A percentile compares a stretch with the other conserved stretches of the same genome.
Conservation (phyloP, 2,113 vertebrate genomes). For the Chauna torquata region DNA sequence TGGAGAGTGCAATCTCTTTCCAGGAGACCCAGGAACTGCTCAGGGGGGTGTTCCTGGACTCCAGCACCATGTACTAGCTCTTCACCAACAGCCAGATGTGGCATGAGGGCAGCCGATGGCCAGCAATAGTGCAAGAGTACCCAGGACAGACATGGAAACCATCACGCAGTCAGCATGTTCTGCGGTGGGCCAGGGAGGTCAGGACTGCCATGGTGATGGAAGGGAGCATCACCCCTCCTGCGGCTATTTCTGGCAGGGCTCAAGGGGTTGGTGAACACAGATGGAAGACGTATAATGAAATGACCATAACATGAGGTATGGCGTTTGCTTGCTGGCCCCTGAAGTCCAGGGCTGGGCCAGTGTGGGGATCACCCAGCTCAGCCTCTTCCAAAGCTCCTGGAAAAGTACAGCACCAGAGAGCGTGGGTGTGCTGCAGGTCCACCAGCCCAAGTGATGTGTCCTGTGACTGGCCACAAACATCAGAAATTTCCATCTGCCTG, state of each 20-base stretch:
- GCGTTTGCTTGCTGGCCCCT: background rate
- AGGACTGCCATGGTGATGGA: background rate
- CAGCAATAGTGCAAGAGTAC: background rate
- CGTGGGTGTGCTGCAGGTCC: rapidly evolving
- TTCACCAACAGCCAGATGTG: background rate
- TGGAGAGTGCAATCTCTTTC: background rate
- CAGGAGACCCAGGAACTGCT: background rate
- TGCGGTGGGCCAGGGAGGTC: background rate
- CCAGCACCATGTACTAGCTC: background rate
- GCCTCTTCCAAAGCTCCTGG: background rate
- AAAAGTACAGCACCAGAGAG: background rate
- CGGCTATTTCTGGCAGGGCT: background rate
- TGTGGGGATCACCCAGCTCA: background rate
- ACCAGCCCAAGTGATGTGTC: background rate
- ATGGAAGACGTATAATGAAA: background rate
- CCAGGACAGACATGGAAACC: background rate
- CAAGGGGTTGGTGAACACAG: background rate
- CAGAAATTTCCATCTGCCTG: background rate
- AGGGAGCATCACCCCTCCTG: rapidly evolving
- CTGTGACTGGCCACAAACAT: rapidly evolving
- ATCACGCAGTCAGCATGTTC: background rate
- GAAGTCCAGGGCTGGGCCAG: background rate
- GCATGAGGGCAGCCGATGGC: rapidly evolving
- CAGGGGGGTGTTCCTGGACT: background rate
- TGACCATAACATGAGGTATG: background rate